Evolutionary conservation across 2,797 vertebrate species (phyloP).

Genomic region (Thalassophryne amazonica): DNA sequence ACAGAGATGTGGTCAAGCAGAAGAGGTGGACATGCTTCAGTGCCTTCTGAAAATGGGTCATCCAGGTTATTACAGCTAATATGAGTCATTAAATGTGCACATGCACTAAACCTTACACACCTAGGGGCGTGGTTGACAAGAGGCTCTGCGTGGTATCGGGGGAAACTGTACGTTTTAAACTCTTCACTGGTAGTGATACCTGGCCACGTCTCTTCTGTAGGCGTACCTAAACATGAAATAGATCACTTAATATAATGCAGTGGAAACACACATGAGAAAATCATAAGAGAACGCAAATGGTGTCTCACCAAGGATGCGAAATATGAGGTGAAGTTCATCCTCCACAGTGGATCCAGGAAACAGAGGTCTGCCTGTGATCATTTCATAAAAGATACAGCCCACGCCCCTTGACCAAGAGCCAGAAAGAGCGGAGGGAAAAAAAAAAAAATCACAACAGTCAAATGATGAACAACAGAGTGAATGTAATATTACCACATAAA

Average conservation of each 20-base stretch:
- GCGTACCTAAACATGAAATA: slow-evolving; percentile 67
- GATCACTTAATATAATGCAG: not conserved
- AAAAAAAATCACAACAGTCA: too few species aligned
- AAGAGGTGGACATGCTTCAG: not conserved
- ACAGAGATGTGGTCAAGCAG: not conserved
- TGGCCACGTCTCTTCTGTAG: slow-evolving; percentile 79
- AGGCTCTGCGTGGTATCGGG: slow-evolving; percentile 76
- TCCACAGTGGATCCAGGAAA: slow-evolving; percentile 84
- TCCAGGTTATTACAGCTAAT: not conserved
- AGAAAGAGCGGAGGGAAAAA: not conserved
- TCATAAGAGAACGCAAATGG: not conserved
- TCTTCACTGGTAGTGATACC: slow-evolving; percentile 76
- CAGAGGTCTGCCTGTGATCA: slow-evolving; percentile 82
- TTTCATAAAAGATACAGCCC: slow-evolving; percentile 85
- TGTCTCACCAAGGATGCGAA: slow-evolving; percentile 79
- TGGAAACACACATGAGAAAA: not conserved
- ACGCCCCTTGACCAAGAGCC: slow-evolving; percentile 72
- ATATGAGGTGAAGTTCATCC: slow-evolving; percentile 83
- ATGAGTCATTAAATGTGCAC: not conserved
- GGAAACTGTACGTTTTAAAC: slow-evolving; percentile 81
- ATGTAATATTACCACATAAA: too few species aligned
- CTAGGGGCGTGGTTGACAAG: slow-evolving; percentile 82
- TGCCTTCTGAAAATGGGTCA: slow-evolving; percentile 20
- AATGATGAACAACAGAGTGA: not conserved
- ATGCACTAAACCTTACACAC: slow-evolving; percentile 43